These are phyloP conservation scores for Rhopalosiphum maidis DNA, from an alignment of 1,140 invertebrate genomes.

Conservation along the genomic window DNA sequence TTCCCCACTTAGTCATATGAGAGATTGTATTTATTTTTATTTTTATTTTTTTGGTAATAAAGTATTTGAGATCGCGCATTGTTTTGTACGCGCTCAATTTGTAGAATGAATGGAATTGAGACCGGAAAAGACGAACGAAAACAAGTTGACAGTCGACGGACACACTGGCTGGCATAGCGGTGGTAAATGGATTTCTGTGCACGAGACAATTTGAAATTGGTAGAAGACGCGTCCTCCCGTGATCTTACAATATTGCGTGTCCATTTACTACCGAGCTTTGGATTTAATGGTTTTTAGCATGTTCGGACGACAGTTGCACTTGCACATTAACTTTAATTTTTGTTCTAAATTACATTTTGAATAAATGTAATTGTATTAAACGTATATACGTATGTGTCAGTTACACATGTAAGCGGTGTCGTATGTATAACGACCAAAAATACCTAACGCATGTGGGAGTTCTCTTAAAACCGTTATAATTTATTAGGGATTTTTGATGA, in stretches of 20 bases:
- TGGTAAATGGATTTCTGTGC: not conserved
- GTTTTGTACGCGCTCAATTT: not conserved
- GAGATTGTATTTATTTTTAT: not conserved
- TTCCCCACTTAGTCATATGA: not conserved
- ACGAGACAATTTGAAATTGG: not conserved
- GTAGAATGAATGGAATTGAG: not conserved
- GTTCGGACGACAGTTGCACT: not conserved
- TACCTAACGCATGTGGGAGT: not conserved
- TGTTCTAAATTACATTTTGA: not conserved
- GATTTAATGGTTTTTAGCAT: not conserved
- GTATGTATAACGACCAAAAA: not conserved
- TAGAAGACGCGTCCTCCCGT: not conserved
- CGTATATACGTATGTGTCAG: not conserved
- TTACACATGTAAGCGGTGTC: not conserved
- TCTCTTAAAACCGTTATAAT: not conserved
- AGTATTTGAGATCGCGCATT: not conserved
- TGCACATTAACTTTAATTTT: not conserved
- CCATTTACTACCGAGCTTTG: not conserved
- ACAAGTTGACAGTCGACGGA: not conserved
- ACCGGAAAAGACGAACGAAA: not conserved
- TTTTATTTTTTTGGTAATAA: not conserved
- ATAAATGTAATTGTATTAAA: not conserved
- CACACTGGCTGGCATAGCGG: not conserved
- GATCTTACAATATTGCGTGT: not conserved
- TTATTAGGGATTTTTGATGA: not conserved